phyloP scores from a whole-genome alignment of 2,113 vertebrate genomes.

The Heterotilapia buettikoferi region DNA sequence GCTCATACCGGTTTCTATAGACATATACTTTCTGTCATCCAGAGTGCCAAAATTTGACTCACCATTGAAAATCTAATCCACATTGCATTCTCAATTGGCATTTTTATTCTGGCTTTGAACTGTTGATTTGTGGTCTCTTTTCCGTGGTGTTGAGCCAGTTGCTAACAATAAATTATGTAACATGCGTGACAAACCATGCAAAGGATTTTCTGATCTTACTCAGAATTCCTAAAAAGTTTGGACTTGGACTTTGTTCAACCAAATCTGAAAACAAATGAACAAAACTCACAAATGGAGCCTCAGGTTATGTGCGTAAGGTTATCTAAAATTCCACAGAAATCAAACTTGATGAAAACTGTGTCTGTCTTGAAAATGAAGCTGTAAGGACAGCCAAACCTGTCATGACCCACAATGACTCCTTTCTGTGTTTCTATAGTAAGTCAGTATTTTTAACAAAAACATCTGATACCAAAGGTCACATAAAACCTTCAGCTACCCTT shows the following conservation, averaged over 20 bases:
- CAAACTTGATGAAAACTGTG: neutral
- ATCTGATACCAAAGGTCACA: neutral
- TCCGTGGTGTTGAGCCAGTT: neutral
- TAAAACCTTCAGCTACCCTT: neutral
- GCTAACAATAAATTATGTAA: constrained; percentile 56
- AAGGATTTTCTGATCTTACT: constrained; percentile 41
- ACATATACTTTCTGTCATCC: neutral
- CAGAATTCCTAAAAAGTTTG: neutral
- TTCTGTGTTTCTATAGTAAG: neutral
- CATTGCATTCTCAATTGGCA: constrained; percentile 20
- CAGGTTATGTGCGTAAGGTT: neutral
- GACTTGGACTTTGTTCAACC: constrained; percentile 9
- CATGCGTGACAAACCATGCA: neutral
- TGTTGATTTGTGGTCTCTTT: constrained; percentile 53
- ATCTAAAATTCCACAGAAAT: neutral
- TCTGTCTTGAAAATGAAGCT: neutral
- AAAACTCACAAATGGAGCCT: neutral
- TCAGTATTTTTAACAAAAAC: neutral
- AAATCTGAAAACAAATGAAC: neutral
- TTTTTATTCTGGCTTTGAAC: constrained; percentile 43
- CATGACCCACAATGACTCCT: neutral
- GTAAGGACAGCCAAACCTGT: neutral
- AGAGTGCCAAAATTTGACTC: neutral
- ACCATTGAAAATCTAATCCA: constrained; percentile 14
- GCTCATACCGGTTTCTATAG: neutral